Base-by-base conservation (phyloP, 2,888 invertebrate genomes). In the Tachina grossa region DNA sequence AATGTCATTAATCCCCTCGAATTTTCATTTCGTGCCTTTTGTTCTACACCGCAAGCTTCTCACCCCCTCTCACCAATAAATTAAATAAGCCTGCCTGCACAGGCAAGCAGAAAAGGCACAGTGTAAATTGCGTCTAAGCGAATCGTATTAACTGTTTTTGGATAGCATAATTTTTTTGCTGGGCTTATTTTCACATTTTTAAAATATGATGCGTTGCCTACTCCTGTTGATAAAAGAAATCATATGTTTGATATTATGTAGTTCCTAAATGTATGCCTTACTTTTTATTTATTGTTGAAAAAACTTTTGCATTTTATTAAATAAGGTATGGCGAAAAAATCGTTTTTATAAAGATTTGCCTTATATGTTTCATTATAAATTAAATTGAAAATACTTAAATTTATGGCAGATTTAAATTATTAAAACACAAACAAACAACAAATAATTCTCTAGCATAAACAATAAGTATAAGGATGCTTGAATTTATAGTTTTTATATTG, bases 371-470 rank as follows among this genome's bases (percentile, higher is more conserved):
- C 43, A 71, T 71, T 71, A 55, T 55, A 45, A 59, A 55, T 63
- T 55, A 71, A 71, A 71, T 79, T 79, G 79, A 39, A 79, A 79
- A 63, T 71, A 63, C 71, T 63, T 79, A 47, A 71, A 65, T 79
- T 79, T 79, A 71, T 79, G 55, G 79, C 51, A 75, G 57, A 75
- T 68, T 81, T 74, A 66, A 75, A 68, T 81, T 74, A 74, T 66
- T 74, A 19, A 81, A 81, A 68, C 31, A 57, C 8, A 14, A 63
- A 55, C 57, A 74, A 74, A 59, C 59, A 14, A 31, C 39, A 8
- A 16, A 61, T 45, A 31, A 68, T 57, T 39, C 68, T 11, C 68
- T 11, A 57, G 41, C 31, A 31, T 31, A 31, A 39, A 39, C 14
- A 68, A 51, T 71, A 16, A 10, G 49, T 49, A 49, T 49, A 49